Percentiles rank a stretch among this genome's conserved stretches.
Conservation (phyloP, 2,113 vertebrate species). For the Bambusicola thoracicus region DNA sequence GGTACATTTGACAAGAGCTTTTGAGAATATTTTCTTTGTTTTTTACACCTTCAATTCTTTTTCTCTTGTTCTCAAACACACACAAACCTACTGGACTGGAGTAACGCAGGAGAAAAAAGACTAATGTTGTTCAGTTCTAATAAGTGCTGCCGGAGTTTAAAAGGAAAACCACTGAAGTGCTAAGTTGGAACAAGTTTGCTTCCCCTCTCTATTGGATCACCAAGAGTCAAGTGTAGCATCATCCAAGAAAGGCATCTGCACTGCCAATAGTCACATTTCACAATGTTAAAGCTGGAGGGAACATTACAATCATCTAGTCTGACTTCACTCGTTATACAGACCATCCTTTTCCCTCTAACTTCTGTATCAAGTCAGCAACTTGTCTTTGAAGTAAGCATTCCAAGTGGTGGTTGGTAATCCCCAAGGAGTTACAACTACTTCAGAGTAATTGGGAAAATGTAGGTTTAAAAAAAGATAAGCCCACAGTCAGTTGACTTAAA, state of each 20-base stretch:
- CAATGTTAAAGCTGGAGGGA: neutral
- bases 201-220: neutral
- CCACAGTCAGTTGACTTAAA: neutral
- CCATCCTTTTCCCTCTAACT: neutral
- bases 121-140: neutral
- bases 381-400: neutral
- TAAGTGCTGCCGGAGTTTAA: constrained; percentile 56
- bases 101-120: constrained; percentile 44
- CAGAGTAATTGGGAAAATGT: neutral
- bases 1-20: constrained; percentile 78
- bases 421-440: neutral
- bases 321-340: neutral
- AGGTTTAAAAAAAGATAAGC: neutral
- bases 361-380: neutral
- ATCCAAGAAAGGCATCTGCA: neutral
- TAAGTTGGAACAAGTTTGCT: constrained; percentile 17
- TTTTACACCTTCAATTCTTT: constrained; percentile 68
- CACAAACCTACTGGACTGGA: constrained; percentile 49
- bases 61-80: constrained; percentile 69
- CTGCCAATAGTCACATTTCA: neutral
- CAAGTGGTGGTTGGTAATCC: neutral
- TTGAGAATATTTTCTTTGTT: constrained; percentile 59
- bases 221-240: constrained; percentile 2
- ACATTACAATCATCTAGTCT: neutral
- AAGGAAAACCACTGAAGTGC: constrained; percentile 52